phyloP scores from a whole-genome alignment of 2,888 invertebrate genomes.

The Spodoptera picta region DNA sequence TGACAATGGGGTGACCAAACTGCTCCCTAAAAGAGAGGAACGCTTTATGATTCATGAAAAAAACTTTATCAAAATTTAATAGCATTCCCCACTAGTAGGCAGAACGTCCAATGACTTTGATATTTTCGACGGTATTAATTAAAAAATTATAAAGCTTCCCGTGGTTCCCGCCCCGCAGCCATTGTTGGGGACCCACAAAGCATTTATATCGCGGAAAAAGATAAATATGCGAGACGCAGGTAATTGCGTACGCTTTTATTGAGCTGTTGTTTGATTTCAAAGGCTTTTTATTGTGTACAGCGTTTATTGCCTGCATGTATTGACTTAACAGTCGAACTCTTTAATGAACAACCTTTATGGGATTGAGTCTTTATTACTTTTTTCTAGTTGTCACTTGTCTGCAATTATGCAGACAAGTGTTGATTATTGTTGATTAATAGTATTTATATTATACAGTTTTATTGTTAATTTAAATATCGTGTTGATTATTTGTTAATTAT shows the following conservation, averaged over 20 bases:
- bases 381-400: not conserved
- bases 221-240: conserved; percentile 86
- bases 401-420: no score
- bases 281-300: conserved; percentile 76
- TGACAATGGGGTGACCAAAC: conserved; percentile 54
- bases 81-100: conserved; percentile 80
- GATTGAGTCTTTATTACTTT: conserved; percentile 21
- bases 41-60: conserved; percentile 73
- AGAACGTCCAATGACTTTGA: conserved; percentile 85
- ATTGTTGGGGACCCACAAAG: conserved; percentile 81
- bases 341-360: conserved; percentile 47
- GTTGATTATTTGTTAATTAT: not conserved
- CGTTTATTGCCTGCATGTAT: conserved; percentile 63
- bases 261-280: conserved; percentile 85
- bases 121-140: conserved; percentile 88
- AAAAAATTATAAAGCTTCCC: conserved; percentile 88
- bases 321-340: conserved; percentile 57
- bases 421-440: no score
- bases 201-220: conserved; percentile 84
- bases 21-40: conserved; percentile 66
- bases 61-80: conserved; percentile 79
- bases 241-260: conserved; percentile 85
- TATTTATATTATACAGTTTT: no score
- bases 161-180: conserved; percentile 66
- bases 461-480: no score